Conservation (phyloP, 2,797 vertebrate genomes). For the Crenuchus spilurus region DNA sequence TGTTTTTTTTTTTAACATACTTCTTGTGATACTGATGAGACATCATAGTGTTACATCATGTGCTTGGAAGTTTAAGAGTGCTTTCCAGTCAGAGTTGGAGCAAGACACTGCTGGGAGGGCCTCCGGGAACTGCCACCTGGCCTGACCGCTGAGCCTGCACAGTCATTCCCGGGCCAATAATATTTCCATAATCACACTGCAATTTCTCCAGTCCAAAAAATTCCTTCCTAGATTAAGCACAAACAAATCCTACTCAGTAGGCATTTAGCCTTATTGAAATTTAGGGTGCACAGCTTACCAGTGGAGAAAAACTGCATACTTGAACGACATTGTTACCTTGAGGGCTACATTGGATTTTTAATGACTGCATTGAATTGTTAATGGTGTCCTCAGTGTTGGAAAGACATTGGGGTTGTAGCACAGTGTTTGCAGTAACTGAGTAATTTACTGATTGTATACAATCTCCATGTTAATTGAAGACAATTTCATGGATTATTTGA, state of each 20-base stretch:
- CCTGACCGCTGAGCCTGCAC: neutral
- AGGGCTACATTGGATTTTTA: neutral
- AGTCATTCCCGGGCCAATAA: neutral
- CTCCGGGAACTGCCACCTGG: conserved; percentile 1
- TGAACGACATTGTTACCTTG: neutral
- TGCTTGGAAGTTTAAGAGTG: neutral
- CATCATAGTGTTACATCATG: neutral
- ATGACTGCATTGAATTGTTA: neutral
- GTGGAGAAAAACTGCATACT: conserved; percentile 18
- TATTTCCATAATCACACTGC: conserved; percentile 31
- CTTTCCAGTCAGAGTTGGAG: neutral
- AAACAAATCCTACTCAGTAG: conserved; percentile 54
- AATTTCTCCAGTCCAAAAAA: conserved; percentile 40
- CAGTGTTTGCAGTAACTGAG: neutral
- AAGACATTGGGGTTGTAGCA: neutral
- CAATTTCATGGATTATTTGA: neutral
- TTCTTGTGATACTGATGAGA: neutral
- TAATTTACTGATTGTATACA: neutral
- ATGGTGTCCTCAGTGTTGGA: neutral
- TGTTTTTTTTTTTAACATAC: too few species aligned
- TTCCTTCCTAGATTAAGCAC: conserved; percentile 63
- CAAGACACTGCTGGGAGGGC: neutral
- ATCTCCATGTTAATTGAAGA: neutral
- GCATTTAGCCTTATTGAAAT: conserved; percentile 32
- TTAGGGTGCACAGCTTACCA: conserved; percentile 1